phyloP scores from a whole-genome alignment of 2,888 invertebrate species.

The Trichogramma dendrolimi region DNA sequence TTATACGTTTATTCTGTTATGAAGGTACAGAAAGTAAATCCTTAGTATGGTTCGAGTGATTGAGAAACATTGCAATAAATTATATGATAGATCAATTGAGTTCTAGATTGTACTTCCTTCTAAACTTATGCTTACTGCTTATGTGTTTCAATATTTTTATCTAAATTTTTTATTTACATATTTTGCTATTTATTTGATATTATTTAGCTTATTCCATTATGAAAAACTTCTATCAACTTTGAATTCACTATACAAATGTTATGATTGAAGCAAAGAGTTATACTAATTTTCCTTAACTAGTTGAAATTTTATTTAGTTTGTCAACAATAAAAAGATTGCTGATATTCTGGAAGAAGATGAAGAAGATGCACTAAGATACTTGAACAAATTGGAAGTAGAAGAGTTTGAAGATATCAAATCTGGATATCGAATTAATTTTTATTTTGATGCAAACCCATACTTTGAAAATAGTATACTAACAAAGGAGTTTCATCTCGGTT shows the following conservation, averaged over 20 bases:
- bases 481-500: conserved; percentile 73
- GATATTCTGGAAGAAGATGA: conserved; percentile 77
- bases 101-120: too few species aligned
- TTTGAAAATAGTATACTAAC: conserved; percentile 75
- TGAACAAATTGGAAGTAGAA: conserved; percentile 73
- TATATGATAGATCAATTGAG: too few species aligned
- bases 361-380: conserved; percentile 71
- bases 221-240: too few species aligned
- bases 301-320: conserved; percentile 57
- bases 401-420: conserved; percentile 84
- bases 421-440: conserved; percentile 74
- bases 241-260: too few species aligned
- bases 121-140: too few species aligned
- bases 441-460: conserved; percentile 76
- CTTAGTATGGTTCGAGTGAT: too few species aligned
- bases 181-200: background rate
- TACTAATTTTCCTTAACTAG: conserved; percentile 40
- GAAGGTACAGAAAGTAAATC: too few species aligned
- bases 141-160: too few species aligned
- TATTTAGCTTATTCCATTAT: background rate
- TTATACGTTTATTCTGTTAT: too few species aligned
- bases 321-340: conserved; percentile 82
- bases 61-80: too few species aligned
- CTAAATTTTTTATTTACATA: too few species aligned
- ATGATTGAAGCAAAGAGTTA: background rate